These are phyloP conservation scores for Muraenolepis orangiensis DNA, from an alignment of 2,797 vertebrate species.

Conservation along the genomic window DNA sequence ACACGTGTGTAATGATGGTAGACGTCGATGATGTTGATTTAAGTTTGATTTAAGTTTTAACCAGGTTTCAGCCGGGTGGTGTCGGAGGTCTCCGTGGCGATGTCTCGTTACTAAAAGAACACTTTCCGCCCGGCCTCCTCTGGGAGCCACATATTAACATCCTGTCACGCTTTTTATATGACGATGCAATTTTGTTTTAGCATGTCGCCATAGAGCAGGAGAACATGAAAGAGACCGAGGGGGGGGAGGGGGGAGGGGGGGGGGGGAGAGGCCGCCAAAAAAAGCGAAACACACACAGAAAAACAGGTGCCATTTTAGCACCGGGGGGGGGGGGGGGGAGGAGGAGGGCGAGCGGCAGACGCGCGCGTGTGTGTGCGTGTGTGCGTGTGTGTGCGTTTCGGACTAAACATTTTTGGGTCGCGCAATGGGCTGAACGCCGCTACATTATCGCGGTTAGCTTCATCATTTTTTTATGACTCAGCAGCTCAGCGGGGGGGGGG, in stretches of 20 bases:
- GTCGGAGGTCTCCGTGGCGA: conserved; percentile 30
- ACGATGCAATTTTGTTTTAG: conserved; percentile 64
- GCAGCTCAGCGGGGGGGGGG: conserved; percentile 57
- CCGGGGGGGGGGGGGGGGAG: too few species aligned
- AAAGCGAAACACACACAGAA: conserved; percentile 53
- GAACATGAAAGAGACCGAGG: conserved; percentile 36
- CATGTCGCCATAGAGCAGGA: conserved; percentile 56
- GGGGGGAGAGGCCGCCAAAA: conserved; percentile 27
- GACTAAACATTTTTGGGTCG: conserved; percentile 61
- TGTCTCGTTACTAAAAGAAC: conserved; percentile 64
- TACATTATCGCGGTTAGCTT: conserved; percentile 58
- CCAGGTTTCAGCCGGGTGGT: too few species aligned
- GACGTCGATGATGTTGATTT: too few species aligned
- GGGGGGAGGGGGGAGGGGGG: too few species aligned
- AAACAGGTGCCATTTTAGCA: conserved; percentile 74
- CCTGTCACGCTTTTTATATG: conserved; percentile 71
- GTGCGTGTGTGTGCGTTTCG: too few species aligned
- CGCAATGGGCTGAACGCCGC: conserved; percentile 55
- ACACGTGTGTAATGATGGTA: too few species aligned
- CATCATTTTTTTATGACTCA: conserved; percentile 63
- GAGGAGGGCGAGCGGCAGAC: conserved; percentile 51
- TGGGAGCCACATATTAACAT: conserved; percentile 73
- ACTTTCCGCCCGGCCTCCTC: conserved; percentile 67
- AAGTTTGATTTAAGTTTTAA: too few species aligned
- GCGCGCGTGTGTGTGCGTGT: too few species aligned